Percentiles rank a stretch among this genome's conserved stretches.
These are phyloP conservation scores for Podocnemis expansa DNA, from an alignment of 2,113 vertebrate species.

Conservation along the genomic window DNA sequence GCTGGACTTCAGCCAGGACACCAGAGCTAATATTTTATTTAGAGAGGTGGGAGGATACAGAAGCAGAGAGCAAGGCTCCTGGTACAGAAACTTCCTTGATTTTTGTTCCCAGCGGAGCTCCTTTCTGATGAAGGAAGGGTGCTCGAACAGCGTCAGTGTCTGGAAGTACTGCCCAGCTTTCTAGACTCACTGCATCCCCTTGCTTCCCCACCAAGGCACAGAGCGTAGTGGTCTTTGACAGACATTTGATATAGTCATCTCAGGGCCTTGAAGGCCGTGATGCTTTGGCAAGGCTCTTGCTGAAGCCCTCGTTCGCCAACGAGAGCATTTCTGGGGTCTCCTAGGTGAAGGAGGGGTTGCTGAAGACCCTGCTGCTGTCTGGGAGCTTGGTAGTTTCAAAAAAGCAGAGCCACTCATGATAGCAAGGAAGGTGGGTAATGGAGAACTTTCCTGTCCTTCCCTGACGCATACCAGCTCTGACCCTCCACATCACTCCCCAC, in stretches of 20 bases:
- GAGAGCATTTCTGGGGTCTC: not conserved
- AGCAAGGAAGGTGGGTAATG: not conserved
- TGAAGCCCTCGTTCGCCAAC: not conserved
- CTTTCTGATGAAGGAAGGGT: not conserved
- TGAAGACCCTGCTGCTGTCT: not conserved
- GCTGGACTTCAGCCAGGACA: not conserved
- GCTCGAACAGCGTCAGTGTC: not conserved
- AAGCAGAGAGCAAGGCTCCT: not conserved
- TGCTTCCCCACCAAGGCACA: not conserved
- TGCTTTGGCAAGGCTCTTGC: not conserved
- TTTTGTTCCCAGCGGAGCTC: not conserved
- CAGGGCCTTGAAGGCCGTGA: not conserved
- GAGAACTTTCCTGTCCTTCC: not conserved
- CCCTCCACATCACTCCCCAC: not conserved
- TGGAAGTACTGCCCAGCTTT: too few species aligned
- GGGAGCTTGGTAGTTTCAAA: not conserved
- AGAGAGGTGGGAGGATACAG: not conserved
- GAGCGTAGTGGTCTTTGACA: not conserved
- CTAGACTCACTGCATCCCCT: not conserved
- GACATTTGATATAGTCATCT: not conserved
- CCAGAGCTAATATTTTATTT: not conserved
- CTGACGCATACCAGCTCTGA: not conserved
- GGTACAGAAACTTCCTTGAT: not conserved
- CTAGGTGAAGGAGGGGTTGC: not conserved
- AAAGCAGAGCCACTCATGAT: not conserved